These are phyloP conservation scores for Enteromius radiatus DNA, from an alignment of 2,797 vertebrate genomes.

Conservation along the genomic window DNA sequence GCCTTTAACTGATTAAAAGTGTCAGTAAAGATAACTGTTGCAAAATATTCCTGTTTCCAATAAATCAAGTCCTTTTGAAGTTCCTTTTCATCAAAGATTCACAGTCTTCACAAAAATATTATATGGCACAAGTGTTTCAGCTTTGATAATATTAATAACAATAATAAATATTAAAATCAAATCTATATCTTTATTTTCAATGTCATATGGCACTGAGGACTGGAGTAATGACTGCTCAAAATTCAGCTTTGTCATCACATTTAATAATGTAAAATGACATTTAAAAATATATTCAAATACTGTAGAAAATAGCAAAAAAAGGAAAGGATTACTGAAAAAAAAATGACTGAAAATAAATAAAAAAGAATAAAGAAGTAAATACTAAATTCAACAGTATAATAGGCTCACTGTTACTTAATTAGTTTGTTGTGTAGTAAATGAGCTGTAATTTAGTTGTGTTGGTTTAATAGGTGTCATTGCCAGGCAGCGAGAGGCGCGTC, in stretches of 20 bases:
- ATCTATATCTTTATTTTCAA: not conserved
- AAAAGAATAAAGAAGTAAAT: not conserved
- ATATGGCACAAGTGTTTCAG: not conserved
- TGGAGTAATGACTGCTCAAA: not conserved
- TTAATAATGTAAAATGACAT: not conserved
- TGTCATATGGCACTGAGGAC: not conserved
- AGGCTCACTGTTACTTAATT: not conserved
- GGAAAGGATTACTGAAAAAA: no score
- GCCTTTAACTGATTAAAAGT: not conserved
- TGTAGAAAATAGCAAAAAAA: not conserved
- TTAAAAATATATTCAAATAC: not conserved
- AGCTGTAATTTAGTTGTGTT: slow-evolving; percentile 33
- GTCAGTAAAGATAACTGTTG: not conserved
- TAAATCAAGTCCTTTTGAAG: not conserved
- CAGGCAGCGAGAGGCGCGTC: slow-evolving; percentile 76
- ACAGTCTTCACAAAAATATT: not conserved
- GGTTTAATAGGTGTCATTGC: slow-evolving; percentile 78
- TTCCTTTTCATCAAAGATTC: not conserved
- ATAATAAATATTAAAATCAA: no score
- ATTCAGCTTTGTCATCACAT: not conserved
- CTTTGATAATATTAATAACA: not conserved
- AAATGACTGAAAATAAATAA: not conserved
- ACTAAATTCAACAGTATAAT: not conserved
- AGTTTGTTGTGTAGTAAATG: slow-evolving; percentile 10
- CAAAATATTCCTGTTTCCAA: not conserved